Base-by-base conservation (phyloP, 1,140 invertebrate genomes). In the Sarcophaga bullata region DNA sequence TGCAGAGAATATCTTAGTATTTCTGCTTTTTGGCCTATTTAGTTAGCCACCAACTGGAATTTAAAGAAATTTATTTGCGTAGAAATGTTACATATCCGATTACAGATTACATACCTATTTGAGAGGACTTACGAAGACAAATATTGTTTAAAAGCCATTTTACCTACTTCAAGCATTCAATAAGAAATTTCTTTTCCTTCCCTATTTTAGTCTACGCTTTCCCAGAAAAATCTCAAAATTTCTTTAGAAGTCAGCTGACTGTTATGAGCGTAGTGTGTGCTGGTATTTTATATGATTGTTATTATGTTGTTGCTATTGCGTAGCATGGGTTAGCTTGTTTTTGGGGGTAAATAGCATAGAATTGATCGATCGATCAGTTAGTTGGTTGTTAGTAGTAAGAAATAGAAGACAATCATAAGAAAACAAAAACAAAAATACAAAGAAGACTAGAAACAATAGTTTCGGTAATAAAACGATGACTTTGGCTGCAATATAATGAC, bases 311-410 rank as follows among this genome's bases (percentile, higher is more conserved):
- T 68, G 62, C 54, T 58, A 7, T 58, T 58, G n/a, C 15, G 54
- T 58, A 6, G 54, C 54, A 58, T 68, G n/a, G 62, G 17, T 68
- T 19, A 8, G 62, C n/a, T 19, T 68, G 62, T 25, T 19, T 68
- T 68, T 68, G n/a, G 25, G 13, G 15, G 54, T 58, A 58, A 58
- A 68, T 37, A 37, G 25, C 25, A 37, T 37, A 68, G 62, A 68
- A 68, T 68, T 68, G 62, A 68, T 68, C 62, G 62, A 68, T 68
- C 17, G 62, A 68, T 68, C 62, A 68, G 62, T 68, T 68, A 68
- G 62, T 68, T 68, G 62, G 62, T 68, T 68, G 62, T 68, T 68
- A 68, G 62, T 68, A 68, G 17, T n/a, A n/a, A 68, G 7, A 68
- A 62, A 11, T 62, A 62, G 54, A 58, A 11, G n/a, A 58, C 54